Evolutionary conservation across 2,797 vertebrate genomes (phyloP).

Genomic region (Arctocebus calabarensis): DNA sequence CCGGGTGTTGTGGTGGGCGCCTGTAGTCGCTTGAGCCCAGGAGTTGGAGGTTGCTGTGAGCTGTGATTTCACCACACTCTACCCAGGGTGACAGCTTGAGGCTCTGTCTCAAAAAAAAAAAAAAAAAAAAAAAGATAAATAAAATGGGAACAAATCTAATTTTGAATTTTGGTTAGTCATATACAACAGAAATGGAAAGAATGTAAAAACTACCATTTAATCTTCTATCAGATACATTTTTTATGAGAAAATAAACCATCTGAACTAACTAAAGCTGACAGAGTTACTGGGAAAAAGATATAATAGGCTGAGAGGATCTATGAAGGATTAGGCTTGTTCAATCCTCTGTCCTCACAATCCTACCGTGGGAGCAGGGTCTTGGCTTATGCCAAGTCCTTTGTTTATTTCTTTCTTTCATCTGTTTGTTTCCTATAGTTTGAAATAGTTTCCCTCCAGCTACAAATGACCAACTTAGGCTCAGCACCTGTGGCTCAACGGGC

Average conservation of each 20-base stretch:
- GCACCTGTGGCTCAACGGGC: no score
- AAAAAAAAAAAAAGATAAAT: no score
- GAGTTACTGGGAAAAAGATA: conserved; percentile 91
- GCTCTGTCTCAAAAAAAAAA: no score
- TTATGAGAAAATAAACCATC: conserved; percentile 87
- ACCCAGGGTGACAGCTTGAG: no score
- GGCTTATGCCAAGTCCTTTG: conserved; percentile 84
- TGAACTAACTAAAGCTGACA: conserved; percentile 90
- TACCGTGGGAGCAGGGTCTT: conserved; percentile 91
- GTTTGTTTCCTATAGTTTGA: conserved; percentile 86
- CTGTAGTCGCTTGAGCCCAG: no score
- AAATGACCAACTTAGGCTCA: conserved; percentile 56
- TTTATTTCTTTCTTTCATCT: conserved; percentile 89
- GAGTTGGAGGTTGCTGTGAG: no score
- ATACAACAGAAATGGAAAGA: conserved; percentile 85
- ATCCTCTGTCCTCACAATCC: conserved; percentile 92
- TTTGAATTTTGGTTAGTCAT: conserved; percentile 86
- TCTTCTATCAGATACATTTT: conserved; percentile 85
- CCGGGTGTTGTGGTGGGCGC: no score
- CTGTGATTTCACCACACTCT: no score
- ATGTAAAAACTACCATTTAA: conserved; percentile 87
- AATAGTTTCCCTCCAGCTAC: conserved; percentile 76
- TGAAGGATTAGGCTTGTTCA: conserved; percentile 91
- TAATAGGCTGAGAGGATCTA: conserved; percentile 85
- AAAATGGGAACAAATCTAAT: conserved; percentile 86